Evolutionary conservation across 1,140 invertebrate species (phyloP).

Genomic region (Druon quercuslanigerum): DNA sequence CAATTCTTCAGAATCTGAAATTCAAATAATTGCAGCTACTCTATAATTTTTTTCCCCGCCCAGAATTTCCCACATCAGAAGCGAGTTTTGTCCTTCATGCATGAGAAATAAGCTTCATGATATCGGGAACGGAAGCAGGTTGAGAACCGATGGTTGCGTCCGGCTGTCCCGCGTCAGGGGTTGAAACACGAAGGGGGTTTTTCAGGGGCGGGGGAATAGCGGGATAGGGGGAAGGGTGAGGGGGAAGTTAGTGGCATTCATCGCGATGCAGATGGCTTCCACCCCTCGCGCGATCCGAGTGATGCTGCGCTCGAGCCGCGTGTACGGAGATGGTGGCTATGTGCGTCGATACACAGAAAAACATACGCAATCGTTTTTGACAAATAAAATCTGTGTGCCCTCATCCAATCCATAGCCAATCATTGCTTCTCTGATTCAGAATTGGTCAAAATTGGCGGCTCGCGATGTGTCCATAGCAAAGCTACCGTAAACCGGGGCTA

Average conservation of each 20-base stretch:
- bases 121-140: conserved; percentile 56
- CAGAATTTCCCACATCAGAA: neutral
- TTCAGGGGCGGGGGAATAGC: conserved; percentile 43
- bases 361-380: conserved; percentile 25
- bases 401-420: conserved; percentile 42
- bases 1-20: too few relatives aligned
- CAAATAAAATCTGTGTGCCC: conserved; percentile 21
- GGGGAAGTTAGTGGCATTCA: conserved; percentile 65
- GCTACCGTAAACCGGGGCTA: neutral
- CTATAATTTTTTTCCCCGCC: too few relatives aligned
- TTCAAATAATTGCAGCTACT: too few relatives aligned
- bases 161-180: conserved; percentile 67
- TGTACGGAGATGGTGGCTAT: conserved; percentile 26
- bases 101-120: conserved; percentile 15
- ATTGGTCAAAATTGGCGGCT: conserved; percentile 39
- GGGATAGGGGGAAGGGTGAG: conserved; percentile 27
- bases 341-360: conserved; percentile 29
- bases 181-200: conserved; percentile 64
- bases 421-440: conserved; percentile 32
- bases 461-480: conserved; percentile 43
- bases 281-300: conserved; percentile 62
- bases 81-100: conserved; percentile 12
- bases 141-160: conserved; percentile 69
- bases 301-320: conserved; percentile 51
- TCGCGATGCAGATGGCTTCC: conserved; percentile 74